Evolutionary conservation across 1,140 invertebrate species (phyloP).

Genomic region (Uloborus diversus): DNA sequence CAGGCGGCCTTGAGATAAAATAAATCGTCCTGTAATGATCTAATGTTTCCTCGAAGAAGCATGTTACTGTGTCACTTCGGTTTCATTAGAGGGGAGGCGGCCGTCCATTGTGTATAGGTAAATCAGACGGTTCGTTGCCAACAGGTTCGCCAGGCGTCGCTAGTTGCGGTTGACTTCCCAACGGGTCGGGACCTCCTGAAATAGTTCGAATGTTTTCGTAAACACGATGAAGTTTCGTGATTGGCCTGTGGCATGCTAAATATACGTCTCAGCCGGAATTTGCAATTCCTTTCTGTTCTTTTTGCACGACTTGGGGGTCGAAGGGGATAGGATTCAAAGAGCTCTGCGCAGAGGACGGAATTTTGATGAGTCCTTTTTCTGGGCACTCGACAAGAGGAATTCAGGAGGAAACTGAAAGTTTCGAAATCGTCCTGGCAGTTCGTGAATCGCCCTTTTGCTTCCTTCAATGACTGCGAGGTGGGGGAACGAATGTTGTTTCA

Average conservation of each 20-base stretch:
- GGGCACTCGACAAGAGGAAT: too few species aligned
- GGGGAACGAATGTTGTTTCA: too few species aligned
- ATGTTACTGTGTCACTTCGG: constrained; percentile 50
- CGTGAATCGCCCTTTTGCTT: too few species aligned
- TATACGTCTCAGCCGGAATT: constrained; percentile 49
- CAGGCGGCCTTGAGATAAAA: constrained; percentile 42
- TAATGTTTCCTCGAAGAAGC: constrained; percentile 40
- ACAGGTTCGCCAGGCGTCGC: constrained; percentile 32
- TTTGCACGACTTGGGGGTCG: constrained; percentile 32
- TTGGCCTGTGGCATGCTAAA: constrained; percentile 47
- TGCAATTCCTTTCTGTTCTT: constrained; percentile 22
- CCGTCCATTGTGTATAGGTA: constrained; percentile 42
- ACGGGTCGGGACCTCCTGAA: constrained; percentile 26
- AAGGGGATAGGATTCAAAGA: too few species aligned
- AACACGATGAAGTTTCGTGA: constrained; percentile 45
- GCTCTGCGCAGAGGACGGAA: too few species aligned
- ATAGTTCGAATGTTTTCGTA: constrained; percentile 49
- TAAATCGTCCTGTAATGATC: constrained; percentile 45
- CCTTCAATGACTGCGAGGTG: too few species aligned
- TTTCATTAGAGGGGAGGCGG: constrained; percentile 22
- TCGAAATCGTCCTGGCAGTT: too few species aligned
- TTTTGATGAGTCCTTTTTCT: too few species aligned
- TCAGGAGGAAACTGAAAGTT: too few species aligned
- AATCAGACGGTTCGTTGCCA: constrained; percentile 31
- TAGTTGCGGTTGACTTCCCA: constrained; percentile 24